These are phyloP conservation scores for Doryteuthis pealeii DNA, from an alignment of 1,140 invertebrate genomes.

Conservation along the genomic window DNA sequence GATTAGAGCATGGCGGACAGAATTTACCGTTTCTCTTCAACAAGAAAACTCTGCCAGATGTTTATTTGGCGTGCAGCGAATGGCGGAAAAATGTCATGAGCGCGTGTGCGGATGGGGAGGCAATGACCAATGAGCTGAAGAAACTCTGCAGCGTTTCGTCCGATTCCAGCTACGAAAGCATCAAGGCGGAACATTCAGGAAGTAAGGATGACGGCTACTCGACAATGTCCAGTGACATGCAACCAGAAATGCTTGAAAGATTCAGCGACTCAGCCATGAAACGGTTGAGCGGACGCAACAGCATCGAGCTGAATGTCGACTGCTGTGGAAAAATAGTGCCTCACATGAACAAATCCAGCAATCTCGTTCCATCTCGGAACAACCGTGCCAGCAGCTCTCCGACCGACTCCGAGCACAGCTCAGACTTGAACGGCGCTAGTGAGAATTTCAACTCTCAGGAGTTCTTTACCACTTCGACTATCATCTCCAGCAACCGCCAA, in stretches of 20 bases:
- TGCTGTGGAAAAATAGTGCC: not conserved
- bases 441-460: not conserved
- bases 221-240: conserved; percentile 85
- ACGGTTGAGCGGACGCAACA: not conserved
- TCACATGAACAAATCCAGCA: not conserved
- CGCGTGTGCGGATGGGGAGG: not conserved
- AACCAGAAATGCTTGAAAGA: conserved; percentile 58
- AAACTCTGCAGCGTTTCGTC: conserved; percentile 24
- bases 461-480: too few species aligned
- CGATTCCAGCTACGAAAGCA: conserved; percentile 39
- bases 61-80: not conserved
- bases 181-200: conserved; percentile 62
- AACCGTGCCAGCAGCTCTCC: not conserved
- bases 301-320: not conserved
- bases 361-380: not conserved
- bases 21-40: not conserved
- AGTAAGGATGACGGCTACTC: conserved; percentile 85
- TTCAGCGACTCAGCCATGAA: conserved; percentile 29
- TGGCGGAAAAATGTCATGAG: conserved; percentile 1
- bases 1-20: not conserved
- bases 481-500: too few species aligned
- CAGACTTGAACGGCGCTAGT: not conserved
- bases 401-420: not conserved
- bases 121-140: not conserved
- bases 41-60: conserved; percentile 4